Percentiles rank a stretch among this genome's conserved stretches.
These are phyloP conservation scores for Cotesia congregata DNA, from an alignment of 2,888 invertebrate species.

Conservation along the genomic window DNA sequence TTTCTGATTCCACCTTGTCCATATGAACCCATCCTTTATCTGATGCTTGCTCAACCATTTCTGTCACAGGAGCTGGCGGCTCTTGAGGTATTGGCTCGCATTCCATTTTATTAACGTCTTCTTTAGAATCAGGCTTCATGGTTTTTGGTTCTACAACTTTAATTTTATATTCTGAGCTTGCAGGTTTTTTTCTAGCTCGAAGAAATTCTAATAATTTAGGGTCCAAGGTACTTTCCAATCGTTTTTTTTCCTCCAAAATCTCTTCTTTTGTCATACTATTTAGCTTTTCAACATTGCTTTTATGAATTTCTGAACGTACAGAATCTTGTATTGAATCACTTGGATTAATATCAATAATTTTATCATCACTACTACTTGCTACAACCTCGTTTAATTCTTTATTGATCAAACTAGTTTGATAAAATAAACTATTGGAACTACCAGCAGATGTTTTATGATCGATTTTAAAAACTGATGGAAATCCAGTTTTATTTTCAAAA, in stretches of 20 bases:
- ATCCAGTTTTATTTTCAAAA: slow-evolving; percentile 52
- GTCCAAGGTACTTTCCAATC: slow-evolving; percentile 77
- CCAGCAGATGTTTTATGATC: slow-evolving; percentile 41
- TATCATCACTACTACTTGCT: background rate
- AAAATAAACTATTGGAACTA: slow-evolving; percentile 57
- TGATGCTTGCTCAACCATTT: slow-evolving; percentile 69
- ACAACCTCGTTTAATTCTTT: background rate
- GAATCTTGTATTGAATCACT: slow-evolving; percentile 54
- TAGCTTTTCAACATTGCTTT: slow-evolving; percentile 80
- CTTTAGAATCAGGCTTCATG: background rate
- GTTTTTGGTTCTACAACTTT: slow-evolving; percentile 34
- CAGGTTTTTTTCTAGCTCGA: slow-evolving; percentile 68
- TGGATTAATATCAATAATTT: slow-evolving; percentile 1
- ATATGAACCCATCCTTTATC: slow-evolving; percentile 87
- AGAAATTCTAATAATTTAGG: slow-evolving; percentile 80
- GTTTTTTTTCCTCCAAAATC: slow-evolving; percentile 81
- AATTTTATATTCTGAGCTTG: slow-evolving; percentile 30
- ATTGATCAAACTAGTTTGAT: slow-evolving; percentile 47
- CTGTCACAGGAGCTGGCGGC: slow-evolving; percentile 54
- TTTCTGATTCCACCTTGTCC: slow-evolving; percentile 87
- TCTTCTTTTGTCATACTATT: slow-evolving; percentile 80
- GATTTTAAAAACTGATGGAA: slow-evolving; percentile 61
- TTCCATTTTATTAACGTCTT: slow-evolving; percentile 48
- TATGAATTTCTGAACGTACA: slow-evolving; percentile 76
- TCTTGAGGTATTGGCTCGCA: slow-evolving; percentile 32